phyloP scores from a whole-genome alignment of 2,113 vertebrate species.

The Saiga tatarica region DNA sequence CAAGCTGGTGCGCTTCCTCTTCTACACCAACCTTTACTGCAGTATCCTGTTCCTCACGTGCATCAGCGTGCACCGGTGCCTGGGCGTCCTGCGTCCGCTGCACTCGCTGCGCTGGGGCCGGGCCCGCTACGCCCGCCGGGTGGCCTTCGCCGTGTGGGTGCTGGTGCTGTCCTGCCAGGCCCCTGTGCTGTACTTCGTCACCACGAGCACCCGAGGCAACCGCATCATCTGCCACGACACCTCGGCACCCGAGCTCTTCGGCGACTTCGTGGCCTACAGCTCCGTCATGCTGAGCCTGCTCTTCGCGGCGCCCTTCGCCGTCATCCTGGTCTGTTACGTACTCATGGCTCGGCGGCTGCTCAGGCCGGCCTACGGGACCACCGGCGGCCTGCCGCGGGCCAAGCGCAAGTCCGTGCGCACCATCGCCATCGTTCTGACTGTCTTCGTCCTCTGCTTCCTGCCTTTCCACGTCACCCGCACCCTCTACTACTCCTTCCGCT shows the following conservation, averaged over 20 bases:
- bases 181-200: conserved; percentile 93
- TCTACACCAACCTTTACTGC: conserved; percentile 97
- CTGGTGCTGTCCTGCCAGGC: conserved; percentile 89
- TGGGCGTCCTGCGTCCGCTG: conserved; percentile 92
- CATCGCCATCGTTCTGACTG: conserved; percentile 91
- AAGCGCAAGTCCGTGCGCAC: conserved; percentile 96
- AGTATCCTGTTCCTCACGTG: conserved; percentile 96
- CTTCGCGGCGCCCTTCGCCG: conserved; percentile 90
- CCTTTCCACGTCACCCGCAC: conserved; percentile 96
- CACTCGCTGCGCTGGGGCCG: conserved; percentile 90
- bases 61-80: conserved; percentile 94
- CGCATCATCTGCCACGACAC: conserved; percentile 92
- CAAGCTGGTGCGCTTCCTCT: conserved; percentile 95
- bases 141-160: conserved; percentile 85
- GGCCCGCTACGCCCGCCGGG: conserved; percentile 85
- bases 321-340: conserved; percentile 91
- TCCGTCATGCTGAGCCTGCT: conserved; percentile 89
- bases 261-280: conserved; percentile 92
- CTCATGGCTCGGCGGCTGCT: conserved; percentile 91
- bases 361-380: conserved; percentile 79
- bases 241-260: conserved; percentile 89
- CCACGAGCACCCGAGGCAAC: conserved; percentile 74
- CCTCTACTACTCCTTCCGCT: conserved; percentile 93
- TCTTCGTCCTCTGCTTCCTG: conserved; percentile 94
- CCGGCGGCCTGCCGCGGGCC: conserved; percentile 79